Evolutionary conservation across 2,888 invertebrate genomes (phyloP), one percentile per base, ranked within the genome.

Genomic region (Dolichomitus sp.): DNA sequence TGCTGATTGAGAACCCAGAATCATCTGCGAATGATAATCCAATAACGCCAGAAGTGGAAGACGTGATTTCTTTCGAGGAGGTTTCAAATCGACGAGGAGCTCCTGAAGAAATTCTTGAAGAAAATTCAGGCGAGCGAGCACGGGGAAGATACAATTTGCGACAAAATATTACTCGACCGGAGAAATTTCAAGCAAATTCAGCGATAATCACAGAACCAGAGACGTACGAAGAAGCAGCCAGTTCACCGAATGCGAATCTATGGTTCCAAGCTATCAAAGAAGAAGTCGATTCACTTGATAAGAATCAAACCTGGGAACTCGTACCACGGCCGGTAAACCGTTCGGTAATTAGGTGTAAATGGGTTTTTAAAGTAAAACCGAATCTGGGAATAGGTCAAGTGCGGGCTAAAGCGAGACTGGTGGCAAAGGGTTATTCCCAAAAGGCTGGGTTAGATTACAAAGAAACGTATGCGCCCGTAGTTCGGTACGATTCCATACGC

Each of bases 251-350:
- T 27, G 45, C 70, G 9, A 37, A 45, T 12, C n/a, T 50, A 30
- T 77, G 77, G 77, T 9, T 19, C 52, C 23, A 59, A 57, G 77
- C 77, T 1, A 77, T 77, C 7, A 27, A 63, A 11, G 69, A 77
- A 45, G 77, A 77, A 23, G 9, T 77, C 17, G 37, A 77, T 48
- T 30, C 66, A n/a, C 54, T 75, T 6, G n/a, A 74, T 11, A 75
- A 65, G 23, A 75, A 65, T 30, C 42, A 54, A 40, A 66, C 75
- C 6, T 74, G 74, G 50, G 65, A 63, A 11, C 52, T 12, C 37
- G 12, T 4, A 0, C 68, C 2, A 37, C 52, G 9, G 68, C 65
- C 76, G 7, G 6, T 4, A 4, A 23, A 50, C 19, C 45, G 42
- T 12, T 27, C 33, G 3, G 57, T 40, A 2, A 23, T 75, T n/a